These are phyloP conservation scores for Dreissena rostriformis DNA, from an alignment of 1,140 invertebrate genomes.

Conservation along the genomic window DNA sequence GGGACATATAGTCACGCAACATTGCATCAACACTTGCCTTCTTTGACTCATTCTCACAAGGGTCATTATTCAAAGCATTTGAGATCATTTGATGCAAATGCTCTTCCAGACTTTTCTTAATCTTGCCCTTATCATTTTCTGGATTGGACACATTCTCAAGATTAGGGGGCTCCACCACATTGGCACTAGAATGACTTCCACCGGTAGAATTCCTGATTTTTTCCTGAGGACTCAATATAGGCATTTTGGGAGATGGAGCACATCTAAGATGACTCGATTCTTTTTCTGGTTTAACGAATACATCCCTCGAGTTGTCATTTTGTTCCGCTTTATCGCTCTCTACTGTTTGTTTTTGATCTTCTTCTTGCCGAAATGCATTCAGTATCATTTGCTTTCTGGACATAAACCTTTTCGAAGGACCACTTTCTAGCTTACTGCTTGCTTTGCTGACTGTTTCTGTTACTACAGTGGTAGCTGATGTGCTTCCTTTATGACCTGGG, in stretches of 20 bases:
- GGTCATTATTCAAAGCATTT: slow-evolving; percentile 47
- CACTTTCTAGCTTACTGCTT: background rate
- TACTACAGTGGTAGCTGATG: background rate
- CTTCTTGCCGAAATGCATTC: slow-evolving; percentile 56
- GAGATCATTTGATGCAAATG: slow-evolving; percentile 53
- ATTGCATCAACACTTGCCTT: slow-evolving; percentile 40
- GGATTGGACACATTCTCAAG: slow-evolving; percentile 47
- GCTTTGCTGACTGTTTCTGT: slow-evolving; percentile 2
- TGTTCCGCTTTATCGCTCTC: slow-evolving; percentile 48
- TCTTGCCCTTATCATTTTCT: slow-evolving; percentile 14
- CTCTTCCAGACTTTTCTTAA: slow-evolving; percentile 44
- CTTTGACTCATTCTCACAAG: slow-evolving; percentile 26
- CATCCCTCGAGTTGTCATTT: slow-evolving; percentile 44
- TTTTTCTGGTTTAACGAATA: slow-evolving; percentile 12
- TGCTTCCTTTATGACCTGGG: slow-evolving; percentile 44
- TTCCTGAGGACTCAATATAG: slow-evolving; percentile 62
- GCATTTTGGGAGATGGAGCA: slow-evolving; percentile 60
- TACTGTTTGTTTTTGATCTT: slow-evolving; percentile 56
- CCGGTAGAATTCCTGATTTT: slow-evolving; percentile 42
- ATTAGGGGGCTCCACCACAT: slow-evolving; percentile 50
- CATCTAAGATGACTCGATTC: slow-evolving; percentile 16
- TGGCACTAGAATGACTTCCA: slow-evolving; percentile 13
- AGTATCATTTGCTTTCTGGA: slow-evolving; percentile 61
- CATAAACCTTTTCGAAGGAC: slow-evolving; percentile 39
- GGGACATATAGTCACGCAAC: slow-evolving; percentile 25